phyloP scores from a whole-genome alignment of 2,113 vertebrate species.

The Odobenus rosmarus region DNA sequence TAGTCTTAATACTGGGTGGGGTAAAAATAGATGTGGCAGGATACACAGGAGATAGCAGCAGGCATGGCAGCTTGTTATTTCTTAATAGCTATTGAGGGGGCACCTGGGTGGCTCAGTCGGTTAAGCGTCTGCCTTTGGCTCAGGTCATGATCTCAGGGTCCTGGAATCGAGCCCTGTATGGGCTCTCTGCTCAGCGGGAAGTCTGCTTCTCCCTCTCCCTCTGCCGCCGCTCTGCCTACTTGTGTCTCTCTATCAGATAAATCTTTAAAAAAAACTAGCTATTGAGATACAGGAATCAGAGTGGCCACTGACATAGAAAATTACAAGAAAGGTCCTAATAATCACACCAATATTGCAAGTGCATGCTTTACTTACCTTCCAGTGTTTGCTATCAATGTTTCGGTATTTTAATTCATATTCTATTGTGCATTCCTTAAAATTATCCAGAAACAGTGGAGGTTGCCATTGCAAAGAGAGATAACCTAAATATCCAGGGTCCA shows the following conservation, averaged over 20 bases:
- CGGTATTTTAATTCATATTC: slow-evolving; percentile 89
- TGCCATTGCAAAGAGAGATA: slow-evolving; percentile 89
- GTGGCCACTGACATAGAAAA: neutral
- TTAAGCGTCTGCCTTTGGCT: neutral
- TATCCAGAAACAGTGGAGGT: slow-evolving; percentile 76
- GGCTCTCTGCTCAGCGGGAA: neutral
- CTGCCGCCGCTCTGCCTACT: neutral
- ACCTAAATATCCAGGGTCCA: slow-evolving; percentile 91
- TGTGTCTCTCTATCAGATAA: neutral
- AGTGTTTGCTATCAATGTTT: slow-evolving; percentile 82
- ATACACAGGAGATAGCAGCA: neutral
- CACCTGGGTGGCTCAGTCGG: neutral
- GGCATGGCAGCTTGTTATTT: neutral
- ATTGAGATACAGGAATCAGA: neutral
- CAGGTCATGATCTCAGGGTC: neutral
- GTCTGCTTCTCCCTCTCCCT: neutral
- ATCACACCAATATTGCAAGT: neutral
- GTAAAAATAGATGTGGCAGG: neutral
- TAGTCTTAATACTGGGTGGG: neutral
- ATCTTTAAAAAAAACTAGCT: neutral
- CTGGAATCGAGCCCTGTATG: neutral
- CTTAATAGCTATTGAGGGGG: neutral
- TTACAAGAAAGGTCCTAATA: slow-evolving; percentile 42
- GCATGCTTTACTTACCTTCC: slow-evolving; percentile 87
- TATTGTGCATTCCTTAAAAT: slow-evolving; percentile 80